Evolutionary conservation across 2,113 vertebrate genomes (phyloP).

Genomic region (Fulmarus glacialis): DNA sequence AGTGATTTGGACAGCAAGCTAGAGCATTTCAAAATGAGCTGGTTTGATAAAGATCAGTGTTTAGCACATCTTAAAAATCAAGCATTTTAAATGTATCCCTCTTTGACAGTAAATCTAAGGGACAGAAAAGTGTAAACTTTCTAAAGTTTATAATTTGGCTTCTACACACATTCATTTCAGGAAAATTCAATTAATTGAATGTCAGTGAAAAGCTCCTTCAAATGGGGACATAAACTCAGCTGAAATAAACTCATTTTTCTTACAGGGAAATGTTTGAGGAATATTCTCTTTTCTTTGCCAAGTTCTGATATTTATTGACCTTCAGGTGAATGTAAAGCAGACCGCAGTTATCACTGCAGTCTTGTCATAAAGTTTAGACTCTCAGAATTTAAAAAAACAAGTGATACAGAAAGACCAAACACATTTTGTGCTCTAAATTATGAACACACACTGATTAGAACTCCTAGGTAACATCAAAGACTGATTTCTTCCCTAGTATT

Average conservation of each 20-base stretch:
- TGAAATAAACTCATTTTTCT: neutral
- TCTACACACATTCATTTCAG: neutral
- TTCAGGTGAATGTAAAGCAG: neutral
- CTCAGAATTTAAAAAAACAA: neutral
- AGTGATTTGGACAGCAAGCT: neutral
- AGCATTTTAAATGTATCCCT: neutral
- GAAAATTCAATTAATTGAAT: conserved; percentile 11
- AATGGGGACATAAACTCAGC: neutral
- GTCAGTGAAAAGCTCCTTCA: neutral
- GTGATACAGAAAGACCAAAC: neutral
- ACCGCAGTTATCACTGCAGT: neutral
- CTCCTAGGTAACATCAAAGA: neutral
- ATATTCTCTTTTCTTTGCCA: neutral
- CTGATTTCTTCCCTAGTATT: neutral
- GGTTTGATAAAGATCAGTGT: neutral
- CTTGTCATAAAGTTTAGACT: neutral
- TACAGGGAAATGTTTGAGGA: neutral
- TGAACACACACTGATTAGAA: neutral
- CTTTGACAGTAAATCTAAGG: neutral
- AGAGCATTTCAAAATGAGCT: neutral
- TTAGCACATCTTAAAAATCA: neutral
- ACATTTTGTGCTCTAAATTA: neutral
- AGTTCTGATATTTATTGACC: neutral
- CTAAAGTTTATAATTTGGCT: neutral
- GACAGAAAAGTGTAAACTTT: neutral